These are phyloP conservation scores for Pipra filicauda DNA, from an alignment of 2,113 vertebrate genomes.

Conservation along the genomic window DNA sequence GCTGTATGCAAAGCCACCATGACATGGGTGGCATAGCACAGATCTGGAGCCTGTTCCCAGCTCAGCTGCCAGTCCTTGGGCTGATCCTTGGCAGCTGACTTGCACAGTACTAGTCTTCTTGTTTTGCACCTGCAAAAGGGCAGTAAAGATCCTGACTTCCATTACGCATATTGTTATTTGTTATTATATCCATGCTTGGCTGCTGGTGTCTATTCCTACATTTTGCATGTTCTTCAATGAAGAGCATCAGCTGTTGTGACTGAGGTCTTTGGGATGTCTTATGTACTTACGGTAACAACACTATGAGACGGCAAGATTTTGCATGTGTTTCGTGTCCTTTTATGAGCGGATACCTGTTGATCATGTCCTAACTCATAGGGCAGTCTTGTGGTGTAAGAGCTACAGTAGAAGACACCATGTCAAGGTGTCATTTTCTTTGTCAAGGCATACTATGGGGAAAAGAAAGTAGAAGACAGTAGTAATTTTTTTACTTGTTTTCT, in stretches of 20 bases:
- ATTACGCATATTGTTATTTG: not conserved
- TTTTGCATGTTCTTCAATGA: not conserved
- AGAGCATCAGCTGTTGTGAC: not conserved
- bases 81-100: not conserved
- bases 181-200: not conserved
- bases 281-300: not conserved
- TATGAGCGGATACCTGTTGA: not conserved
- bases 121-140: not conserved
- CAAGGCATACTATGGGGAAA: not conserved
- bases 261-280: not conserved
- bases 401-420: not conserved
- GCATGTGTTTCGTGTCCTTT: not conserved
- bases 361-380: not conserved
- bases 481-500: not conserved
- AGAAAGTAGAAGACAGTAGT: not conserved
- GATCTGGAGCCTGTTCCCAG: not conserved
- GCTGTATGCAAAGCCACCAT: not conserved
- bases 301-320: not conserved
- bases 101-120: not conserved
- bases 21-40: accelerated
- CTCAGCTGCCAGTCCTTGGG: not conserved
- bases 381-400: not conserved
- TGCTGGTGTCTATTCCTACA: not conserved
- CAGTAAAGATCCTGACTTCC: not conserved
- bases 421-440: not conserved